These are phyloP conservation scores for Rhinogobio ventralis DNA, from an alignment of 2,797 vertebrate species.

Conservation along the genomic window DNA sequence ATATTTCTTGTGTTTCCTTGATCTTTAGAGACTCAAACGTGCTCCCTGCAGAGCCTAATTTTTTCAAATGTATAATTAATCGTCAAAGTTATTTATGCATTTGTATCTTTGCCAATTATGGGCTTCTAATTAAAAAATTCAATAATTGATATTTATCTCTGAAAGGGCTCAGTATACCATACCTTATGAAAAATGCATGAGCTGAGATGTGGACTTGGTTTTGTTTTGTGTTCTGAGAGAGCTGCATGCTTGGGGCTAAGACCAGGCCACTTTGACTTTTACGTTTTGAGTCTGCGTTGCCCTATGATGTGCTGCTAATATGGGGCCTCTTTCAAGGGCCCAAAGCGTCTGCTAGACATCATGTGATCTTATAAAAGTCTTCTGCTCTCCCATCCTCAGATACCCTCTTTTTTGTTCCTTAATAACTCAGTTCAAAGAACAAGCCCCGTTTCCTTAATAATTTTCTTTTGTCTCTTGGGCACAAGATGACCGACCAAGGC, in stretches of 20 bases:
- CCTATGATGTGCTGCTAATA: conserved; percentile 82
- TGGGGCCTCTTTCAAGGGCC: conserved; percentile 79
- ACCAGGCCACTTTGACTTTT: conserved; percentile 83
- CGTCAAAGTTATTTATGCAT: conserved; percentile 82
- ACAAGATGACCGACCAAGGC: conserved; percentile 40
- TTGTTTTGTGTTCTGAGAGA: conserved; percentile 82
- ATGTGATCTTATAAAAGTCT: conserved; percentile 83
- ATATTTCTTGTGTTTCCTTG: conserved; percentile 78
- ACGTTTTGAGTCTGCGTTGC: conserved; percentile 78
- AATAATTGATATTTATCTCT: conserved; percentile 88
- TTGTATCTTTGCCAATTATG: conserved; percentile 80
- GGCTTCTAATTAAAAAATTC: conserved; percentile 83
- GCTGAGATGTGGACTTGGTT: conserved; percentile 75
- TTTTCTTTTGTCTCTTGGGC: conserved; percentile 72
- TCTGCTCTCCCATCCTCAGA: conserved; percentile 75
- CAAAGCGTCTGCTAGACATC: conserved; percentile 72
- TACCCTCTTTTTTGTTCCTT: conserved; percentile 71
- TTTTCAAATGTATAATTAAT: conserved; percentile 83
- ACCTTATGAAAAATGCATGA: conserved; percentile 82
- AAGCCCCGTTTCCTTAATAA: conserved; percentile 74
- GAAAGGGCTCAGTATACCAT: conserved; percentile 77
- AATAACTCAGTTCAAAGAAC: conserved; percentile 77
- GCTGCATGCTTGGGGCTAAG: conserved; percentile 78
- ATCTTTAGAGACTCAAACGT: conserved; percentile 79
- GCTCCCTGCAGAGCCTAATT: conserved; percentile 73